phyloP scores from a whole-genome alignment of 64 coral and sea anemone species.

The Cladopsammia gracilis region DNA sequence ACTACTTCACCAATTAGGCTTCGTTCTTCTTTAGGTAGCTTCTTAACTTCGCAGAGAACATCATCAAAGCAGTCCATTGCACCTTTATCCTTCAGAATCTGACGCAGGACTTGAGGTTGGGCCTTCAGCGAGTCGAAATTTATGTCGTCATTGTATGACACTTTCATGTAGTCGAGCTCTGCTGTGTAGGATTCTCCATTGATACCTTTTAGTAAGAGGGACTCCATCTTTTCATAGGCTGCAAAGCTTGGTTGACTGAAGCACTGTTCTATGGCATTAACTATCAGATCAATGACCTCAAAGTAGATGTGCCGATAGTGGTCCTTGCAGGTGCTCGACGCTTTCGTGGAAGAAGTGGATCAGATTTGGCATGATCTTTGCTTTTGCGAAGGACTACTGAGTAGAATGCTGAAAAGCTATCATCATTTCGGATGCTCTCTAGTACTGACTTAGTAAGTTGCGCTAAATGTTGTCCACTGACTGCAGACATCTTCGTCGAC shows the following conservation, averaged over 20 bases:
- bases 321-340: not conserved
- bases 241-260: not conserved
- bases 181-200: not conserved
- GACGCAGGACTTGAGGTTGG: not conserved
- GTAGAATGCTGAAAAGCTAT: no score
- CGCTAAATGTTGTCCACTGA: not conserved
- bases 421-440: not conserved
- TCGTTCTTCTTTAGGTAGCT: not conserved
- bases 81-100: not conserved
- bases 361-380: no score
- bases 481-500: constrained; percentile 35
- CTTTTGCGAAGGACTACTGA: not conserved
- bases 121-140: not conserved
- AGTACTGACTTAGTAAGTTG: constrained; percentile 33
- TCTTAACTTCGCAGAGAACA: not conserved
- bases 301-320: no score
- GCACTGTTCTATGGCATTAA: not conserved
- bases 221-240: not conserved
- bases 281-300: no score
- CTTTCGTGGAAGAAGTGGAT: not conserved
- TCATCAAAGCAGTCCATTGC: not conserved
- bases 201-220: not conserved
- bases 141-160: not conserved
- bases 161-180: not conserved
- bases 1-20: not conserved